Base-by-base conservation (phyloP, 2,113 vertebrate species). In the Channa argus region DNA sequence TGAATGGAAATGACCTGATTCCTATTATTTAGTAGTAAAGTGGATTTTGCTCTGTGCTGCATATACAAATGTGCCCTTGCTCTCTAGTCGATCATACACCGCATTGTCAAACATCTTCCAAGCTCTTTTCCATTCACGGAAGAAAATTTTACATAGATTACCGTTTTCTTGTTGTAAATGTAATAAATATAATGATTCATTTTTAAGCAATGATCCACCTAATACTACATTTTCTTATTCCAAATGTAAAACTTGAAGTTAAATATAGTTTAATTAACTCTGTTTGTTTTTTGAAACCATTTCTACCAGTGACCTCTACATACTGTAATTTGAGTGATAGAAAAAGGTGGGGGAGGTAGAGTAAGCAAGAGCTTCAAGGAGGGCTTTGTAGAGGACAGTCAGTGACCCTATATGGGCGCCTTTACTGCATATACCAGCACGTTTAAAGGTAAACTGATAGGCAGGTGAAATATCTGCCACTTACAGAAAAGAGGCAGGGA, bases 371-470 rank as follows among this genome's bases (percentile, higher is more conserved):
- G 84, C 88, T 85, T 93, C 82, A 82, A 72, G 77, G 86, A 85
- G 88, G 78, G 78, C 83, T 53, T 84, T 58, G 76, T 80, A 77
- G 91, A 93, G 90, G 92, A 93, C 92, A 94, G 75, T 56, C 90
- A 87, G 86, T 92, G 92, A 92, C 93, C 92, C 89, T 93, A 93
- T 89, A 92, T 94, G 93, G 93, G 91, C 74, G 88, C 90, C 91
- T 93, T 92, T 95, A 92, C 91, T 92, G 92, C 90, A 91, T 90
- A 92, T 92, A 92, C 86, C 91, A 93, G 91, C 92, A 93, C 51
- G 91, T 93, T 90, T 91, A 91, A 90, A 91, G 90, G 93, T 91
- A 93, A 94, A 93, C 92, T 86, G 93, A 93, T 93, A 94, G 92
- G 91, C 87, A 86, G 85, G 88, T 90, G 92, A 94, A 94, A 94